Conservation (phyloP, 2,888 invertebrate genomes). For the Synanthedon formicaeformis region DNA sequence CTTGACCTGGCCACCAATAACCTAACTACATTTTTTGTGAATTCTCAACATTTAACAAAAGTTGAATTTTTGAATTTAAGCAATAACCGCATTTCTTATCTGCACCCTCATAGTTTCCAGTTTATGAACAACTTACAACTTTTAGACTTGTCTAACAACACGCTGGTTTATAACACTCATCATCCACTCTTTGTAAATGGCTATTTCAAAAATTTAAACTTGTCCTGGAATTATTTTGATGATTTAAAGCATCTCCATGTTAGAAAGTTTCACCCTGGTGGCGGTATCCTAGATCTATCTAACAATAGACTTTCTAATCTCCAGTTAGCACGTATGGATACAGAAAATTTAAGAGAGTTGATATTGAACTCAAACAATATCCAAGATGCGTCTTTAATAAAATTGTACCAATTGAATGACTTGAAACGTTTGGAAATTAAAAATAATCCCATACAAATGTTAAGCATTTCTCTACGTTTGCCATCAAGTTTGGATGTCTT, state of each 20-base stretch:
- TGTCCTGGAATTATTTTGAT: constrained; percentile 38
- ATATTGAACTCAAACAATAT: constrained; percentile 44
- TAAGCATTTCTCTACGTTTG: constrained; percentile 35
- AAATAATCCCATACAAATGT: constrained; percentile 29
- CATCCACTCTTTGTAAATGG: constrained; percentile 31
- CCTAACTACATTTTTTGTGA: constrained; percentile 32
- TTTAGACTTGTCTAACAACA: constrained; percentile 50
- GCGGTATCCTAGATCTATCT: constrained; percentile 49
- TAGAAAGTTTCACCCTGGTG: constrained; percentile 36
- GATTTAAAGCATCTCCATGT: constrained; percentile 32
- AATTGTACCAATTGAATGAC: constrained; percentile 31
- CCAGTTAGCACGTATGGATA: constrained; percentile 34
- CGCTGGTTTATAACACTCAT: constrained; percentile 35
- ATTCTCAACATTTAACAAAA: constrained; percentile 30
- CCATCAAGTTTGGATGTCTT: constrained; percentile 29
- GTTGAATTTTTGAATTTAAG: constrained; percentile 47
- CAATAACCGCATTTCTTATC: constrained; percentile 28
- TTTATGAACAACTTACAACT: constrained; percentile 43
- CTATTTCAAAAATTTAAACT: constrained; percentile 39
- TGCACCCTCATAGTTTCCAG: constrained; percentile 39
- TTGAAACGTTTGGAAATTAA: constrained; percentile 37
- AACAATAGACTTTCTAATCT: constrained; percentile 38
- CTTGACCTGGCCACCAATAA: constrained; percentile 47
- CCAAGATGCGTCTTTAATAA: constrained; percentile 25
- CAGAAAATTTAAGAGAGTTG: constrained; percentile 28